Base-by-base conservation (phyloP, 2,797 vertebrate genomes). In the Lepus oiostolus region DNA sequence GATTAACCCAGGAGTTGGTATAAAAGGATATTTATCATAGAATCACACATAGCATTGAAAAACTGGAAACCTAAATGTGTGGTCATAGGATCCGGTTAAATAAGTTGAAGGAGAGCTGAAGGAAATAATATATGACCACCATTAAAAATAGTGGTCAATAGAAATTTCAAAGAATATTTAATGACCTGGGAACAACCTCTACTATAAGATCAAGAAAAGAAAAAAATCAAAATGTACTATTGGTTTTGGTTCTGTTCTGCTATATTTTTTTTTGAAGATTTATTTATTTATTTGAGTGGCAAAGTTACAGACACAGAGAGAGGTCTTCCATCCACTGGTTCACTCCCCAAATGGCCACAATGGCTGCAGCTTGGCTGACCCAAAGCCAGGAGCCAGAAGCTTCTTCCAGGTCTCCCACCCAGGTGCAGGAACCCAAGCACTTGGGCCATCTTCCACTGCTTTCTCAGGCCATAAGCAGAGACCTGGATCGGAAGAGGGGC, bases 111-210 rank as follows among this genome's bases (percentile, higher is more conserved):
- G 52, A 76, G 42, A 63, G 10, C 4, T 68, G 72, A 77, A 38
- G 38, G 35, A 92, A 72, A 72, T 70, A 68, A 76, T 52, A 68
- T 19, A 47, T 28, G 83, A 14, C 28, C n/a, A 14, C 28, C n/a
- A 70, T 87, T 38, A 90, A 84, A 65, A 88, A 92, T 17, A 91
- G 19, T 58, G 54, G 19, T 16, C 54, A 17, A 42, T 67, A 62
- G 80, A 80, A 62, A 54, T 87, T 74, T 90, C 68, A 79, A 96
- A 74, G 60, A 50, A 35, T 63, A 63, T 52, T 77, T 91, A 83
- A 77, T 65, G 42, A 42, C n/a, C 22, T 38, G 28, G 11, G 21
- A 13, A 91, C 90, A 75, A 4, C 7, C 30, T 32, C 21, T 26
- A 5, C 35, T 60, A 10, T 63, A 52, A 68, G 58, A 62, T 85